A percentile compares a stretch with the other conserved stretches of the same genome.
Conservation (phyloP, 1,140 invertebrate genomes). For the Periplaneta americana region DNA sequence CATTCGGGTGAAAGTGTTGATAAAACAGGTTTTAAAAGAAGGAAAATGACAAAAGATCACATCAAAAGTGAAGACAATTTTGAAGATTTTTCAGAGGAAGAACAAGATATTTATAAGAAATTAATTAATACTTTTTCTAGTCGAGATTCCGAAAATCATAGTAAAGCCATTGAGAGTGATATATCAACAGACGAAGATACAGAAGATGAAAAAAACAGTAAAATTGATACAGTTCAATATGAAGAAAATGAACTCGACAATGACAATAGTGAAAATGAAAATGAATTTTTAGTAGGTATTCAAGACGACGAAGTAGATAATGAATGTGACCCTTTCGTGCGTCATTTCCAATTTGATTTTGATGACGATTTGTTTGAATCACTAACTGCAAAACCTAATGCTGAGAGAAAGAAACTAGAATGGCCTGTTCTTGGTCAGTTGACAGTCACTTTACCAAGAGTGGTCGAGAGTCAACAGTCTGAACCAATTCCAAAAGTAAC, state of each 20-base stretch:
- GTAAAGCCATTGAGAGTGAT: background rate
- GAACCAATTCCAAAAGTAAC: slow-evolving; percentile 35
- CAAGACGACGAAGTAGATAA: slow-evolving; percentile 31
- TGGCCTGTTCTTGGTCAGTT: slow-evolving; percentile 57
- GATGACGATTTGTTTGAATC: slow-evolving; percentile 48
- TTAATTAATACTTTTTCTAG: background rate
- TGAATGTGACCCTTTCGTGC: slow-evolving; percentile 55
- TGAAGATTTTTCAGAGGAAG: background rate
- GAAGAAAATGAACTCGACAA: background rate
- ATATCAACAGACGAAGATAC: background rate
- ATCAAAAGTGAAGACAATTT: background rate
- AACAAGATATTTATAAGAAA: background rate
- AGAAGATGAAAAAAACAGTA: background rate
- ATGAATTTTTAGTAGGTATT: background rate
- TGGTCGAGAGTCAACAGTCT: slow-evolving; percentile 28
- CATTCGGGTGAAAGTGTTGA: background rate
- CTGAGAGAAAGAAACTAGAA: slow-evolving; percentile 35
- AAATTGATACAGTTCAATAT: background rate
- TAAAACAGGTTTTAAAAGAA: background rate
- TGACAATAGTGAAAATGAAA: background rate
- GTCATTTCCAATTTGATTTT: slow-evolving; percentile 58
- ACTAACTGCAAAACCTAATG: slow-evolving; percentile 41
- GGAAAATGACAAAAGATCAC: background rate
- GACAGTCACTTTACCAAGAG: slow-evolving; percentile 48
- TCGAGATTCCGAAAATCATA: background rate